These are phyloP conservation scores for Psittacula echo DNA, from an alignment of 2,797 vertebrate genomes.

Conservation along the genomic window DNA sequence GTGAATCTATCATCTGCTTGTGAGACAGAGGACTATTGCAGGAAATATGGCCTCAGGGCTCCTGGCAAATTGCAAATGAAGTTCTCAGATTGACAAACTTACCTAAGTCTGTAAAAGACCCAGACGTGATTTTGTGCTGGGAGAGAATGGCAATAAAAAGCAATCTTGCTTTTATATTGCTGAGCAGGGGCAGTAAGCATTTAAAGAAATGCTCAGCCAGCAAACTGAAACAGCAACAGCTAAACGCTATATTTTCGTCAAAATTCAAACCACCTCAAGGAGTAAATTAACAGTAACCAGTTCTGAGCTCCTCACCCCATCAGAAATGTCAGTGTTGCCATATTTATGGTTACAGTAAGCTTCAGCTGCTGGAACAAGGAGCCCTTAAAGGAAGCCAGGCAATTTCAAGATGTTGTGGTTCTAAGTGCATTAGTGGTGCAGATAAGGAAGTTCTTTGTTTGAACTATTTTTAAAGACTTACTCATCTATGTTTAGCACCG, in stretches of 20 bases:
- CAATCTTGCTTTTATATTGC: constrained; percentile 35
- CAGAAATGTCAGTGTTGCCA: background rate
- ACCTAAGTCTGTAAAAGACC: background rate
- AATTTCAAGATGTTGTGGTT: background rate
- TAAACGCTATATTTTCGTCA: constrained; percentile 18
- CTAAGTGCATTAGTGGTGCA: background rate
- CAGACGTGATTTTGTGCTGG: constrained; percentile 18
- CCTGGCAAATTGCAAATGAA: constrained; percentile 23
- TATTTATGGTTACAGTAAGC: constrained; percentile 9
- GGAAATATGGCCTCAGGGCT: background rate
- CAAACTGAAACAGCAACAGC: constrained; percentile 31
- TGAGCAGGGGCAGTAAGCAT: constrained; percentile 30
- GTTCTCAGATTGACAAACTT: constrained; percentile 20
- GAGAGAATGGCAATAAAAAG: constrained; percentile 45
- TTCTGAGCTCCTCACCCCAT: background rate
- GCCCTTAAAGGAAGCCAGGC: constrained; percentile 6
- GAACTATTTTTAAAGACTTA: constrained; percentile 57
- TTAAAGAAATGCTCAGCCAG: constrained; percentile 51
- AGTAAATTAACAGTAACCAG: constrained; percentile 15
- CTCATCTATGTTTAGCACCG: constrained; percentile 38
- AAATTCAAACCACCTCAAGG: constrained; percentile 24
- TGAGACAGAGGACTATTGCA: background rate
- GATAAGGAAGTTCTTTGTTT: background rate
- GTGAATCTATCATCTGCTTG: background rate
- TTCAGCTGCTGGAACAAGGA: background rate